Base-by-base conservation (phyloP, 2,113 vertebrate species). In the Anoura caudifer region DNA sequence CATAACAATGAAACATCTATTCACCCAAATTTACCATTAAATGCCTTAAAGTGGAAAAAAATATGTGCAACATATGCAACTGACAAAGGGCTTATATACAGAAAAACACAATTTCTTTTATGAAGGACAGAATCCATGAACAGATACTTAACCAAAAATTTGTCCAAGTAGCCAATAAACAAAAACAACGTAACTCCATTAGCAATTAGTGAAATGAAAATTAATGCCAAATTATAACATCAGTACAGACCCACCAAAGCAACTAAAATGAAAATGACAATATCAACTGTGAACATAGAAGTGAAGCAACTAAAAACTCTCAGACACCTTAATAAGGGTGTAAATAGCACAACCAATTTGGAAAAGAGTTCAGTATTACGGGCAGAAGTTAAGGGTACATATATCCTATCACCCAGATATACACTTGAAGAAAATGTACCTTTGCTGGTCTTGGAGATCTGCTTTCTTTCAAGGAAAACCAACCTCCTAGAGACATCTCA, bases 401-500 rank as follows among this genome's bases (percentile, higher is more conserved):
- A 38, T 45, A 81, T 38, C 70, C n/a, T 81, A 2, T 52, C 14
- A 9, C 7, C 5, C 75, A 93, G 28, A 0, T 81, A 65, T 16
- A 50, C 6, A 72, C 7, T 67, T 17, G 45, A 76, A 93, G 12
- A 33, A 31, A 59, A n/a, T 1, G 7, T 54, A 50, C n/a, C 26
- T 80, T 80, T 36, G 31, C 56, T 4, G 1, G n/a, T 47, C 13
- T 26, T n/a, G 1, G 24, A 54, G 41, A 20, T 31, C 8, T 52
- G 26, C 19, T 0, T 0, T 2, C n/a, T 19, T 89, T 75, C 54
- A 87, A 61, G 26, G 17, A 26, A 75, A 6, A 56, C 0, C 22
- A 3, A 4, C 36, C 3, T 9, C 59, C 33, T 24, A 3, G 22
- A 13, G 22, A 33, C 2, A 43, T 8, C 1, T 2, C 50, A 9